These are phyloP conservation scores for Diloba caeruleocephala DNA, from an alignment of 2,888 invertebrate genomes.

Conservation along the genomic window DNA sequence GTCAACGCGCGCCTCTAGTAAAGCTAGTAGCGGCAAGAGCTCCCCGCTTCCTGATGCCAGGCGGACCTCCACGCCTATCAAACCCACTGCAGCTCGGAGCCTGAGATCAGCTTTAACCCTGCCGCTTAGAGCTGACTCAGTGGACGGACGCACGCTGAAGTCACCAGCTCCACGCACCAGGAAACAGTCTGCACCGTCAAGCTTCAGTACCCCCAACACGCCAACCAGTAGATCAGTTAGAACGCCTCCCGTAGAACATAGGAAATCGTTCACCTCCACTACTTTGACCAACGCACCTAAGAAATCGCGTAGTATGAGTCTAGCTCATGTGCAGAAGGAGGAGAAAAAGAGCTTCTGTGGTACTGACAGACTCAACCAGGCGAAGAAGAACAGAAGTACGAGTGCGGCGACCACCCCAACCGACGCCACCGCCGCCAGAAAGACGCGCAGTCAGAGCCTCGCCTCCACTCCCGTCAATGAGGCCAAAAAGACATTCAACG, in stretches of 20 bases:
- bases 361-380: slow-evolving; percentile 71
- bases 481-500: slow-evolving; percentile 64
- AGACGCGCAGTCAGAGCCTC: slow-evolving; percentile 79
- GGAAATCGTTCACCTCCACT: slow-evolving; percentile 72
- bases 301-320: slow-evolving; percentile 82
- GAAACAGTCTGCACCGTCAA: slow-evolving; percentile 80
- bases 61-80: slow-evolving; percentile 73
- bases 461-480: slow-evolving; percentile 77
- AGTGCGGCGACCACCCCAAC: slow-evolving; percentile 72
- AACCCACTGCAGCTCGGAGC: slow-evolving; percentile 47
- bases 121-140: slow-evolving; percentile 68
- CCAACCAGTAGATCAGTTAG: slow-evolving; percentile 68
- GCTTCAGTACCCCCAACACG: slow-evolving; percentile 77
- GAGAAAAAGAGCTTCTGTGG: slow-evolving; percentile 74
- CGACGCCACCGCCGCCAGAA: slow-evolving; percentile 55
- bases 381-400: slow-evolving; percentile 59
- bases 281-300: slow-evolving; percentile 69
- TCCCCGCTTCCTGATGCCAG: slow-evolving; percentile 59
- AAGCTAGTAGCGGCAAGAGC: slow-evolving; percentile 65
- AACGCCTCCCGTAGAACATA: slow-evolving; percentile 72
- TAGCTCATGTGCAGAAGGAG: slow-evolving; percentile 67
- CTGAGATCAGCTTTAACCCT: slow-evolving; percentile 70
- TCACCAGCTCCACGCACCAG: slow-evolving; percentile 65
- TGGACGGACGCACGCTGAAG: slow-evolving; percentile 48
- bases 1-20: slow-evolving; percentile 61